Evolutionary conservation across 2,888 invertebrate species (phyloP), one percentile per base, ranked within the genome.

Genomic region (Synergus laeviventris): DNA sequence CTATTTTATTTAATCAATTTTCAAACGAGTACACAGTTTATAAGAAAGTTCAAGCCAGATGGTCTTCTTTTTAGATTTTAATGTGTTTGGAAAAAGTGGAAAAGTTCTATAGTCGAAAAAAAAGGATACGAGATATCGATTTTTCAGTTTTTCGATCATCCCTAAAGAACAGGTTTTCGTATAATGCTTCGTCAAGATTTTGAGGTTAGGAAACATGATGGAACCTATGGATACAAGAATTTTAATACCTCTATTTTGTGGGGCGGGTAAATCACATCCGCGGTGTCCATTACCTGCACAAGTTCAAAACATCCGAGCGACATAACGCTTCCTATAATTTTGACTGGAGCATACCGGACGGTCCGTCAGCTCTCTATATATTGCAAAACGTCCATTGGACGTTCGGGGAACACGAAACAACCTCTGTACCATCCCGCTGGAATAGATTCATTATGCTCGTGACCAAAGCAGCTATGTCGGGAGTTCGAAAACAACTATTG

Each of bases 391-490:
- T 61, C 38, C 75, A 66, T 56, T 66, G 66, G 54, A 18, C 74
- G 59, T 56, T 39, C 66, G 16, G 56, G 66, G 75, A 66, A 66
- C 64, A 64, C 39, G 74, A 24, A 21, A 42, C 70, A 70, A 49
- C 70, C 70, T 24, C 45, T 45, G 49, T 45, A 70, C 77, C 77
- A 78, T 79, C 78, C 78, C 77, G 76, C 77, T 82, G 84, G 82
- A 86, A 87, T 85, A 84, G 87, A 87, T 85, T 87, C 87, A 87
- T 87, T 88, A 87, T 84, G 83, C 81, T 82, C 80, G 82, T 84
- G 84, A 85, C 84, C 84, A 81, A 81, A 73, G 82, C 81, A 81
- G 84, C 84, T 78, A 83, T 84, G 85, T 84, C 80, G 79, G 81
- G 80, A 81, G 83, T 83, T 85, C 83, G 86, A 86, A 86, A 87